Conservation (phyloP, 2,113 vertebrate genomes). For the Upupa epops region DNA sequence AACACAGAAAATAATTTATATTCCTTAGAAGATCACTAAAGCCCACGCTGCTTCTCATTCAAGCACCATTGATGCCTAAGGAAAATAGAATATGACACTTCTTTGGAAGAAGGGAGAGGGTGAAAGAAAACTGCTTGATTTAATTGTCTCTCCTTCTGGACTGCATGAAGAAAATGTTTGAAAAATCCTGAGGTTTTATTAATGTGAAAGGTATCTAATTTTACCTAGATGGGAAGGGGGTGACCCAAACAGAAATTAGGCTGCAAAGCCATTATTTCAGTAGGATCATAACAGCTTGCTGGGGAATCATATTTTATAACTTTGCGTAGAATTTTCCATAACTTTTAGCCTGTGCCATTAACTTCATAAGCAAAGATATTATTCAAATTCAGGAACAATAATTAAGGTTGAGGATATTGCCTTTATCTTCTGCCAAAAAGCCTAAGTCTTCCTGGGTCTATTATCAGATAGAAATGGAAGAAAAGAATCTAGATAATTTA, state of each 20-base stretch:
- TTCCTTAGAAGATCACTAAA: slow-evolving; percentile 28
- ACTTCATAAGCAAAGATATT: slow-evolving; percentile 5
- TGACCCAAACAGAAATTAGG: neutral
- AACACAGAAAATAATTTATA: slow-evolving; percentile 6
- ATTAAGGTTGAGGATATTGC: neutral
- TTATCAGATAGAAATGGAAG: neutral
- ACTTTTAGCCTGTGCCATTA: neutral
- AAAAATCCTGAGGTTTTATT: neutral
- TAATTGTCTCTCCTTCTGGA: slow-evolving; percentile 3
- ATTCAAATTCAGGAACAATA: slow-evolving; percentile 21
- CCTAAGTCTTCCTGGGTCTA: neutral
- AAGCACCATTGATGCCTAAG: neutral
- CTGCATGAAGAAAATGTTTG: neutral
- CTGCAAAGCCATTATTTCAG: neutral
- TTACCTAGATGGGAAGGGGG: neutral
- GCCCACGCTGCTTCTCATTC: slow-evolving; percentile 42
- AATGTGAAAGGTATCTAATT: neutral
- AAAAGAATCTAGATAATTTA: neutral
- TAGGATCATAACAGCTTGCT: neutral
- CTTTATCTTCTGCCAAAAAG: slow-evolving; percentile 28
- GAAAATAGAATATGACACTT: neutral
- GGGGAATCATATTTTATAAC: neutral
- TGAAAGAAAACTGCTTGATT: slow-evolving; percentile 4
- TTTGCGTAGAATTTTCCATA: neutral
- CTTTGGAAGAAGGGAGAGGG: neutral